A percentile compares a stretch with the other conserved stretches of the same genome.
phyloP scores from a whole-genome alignment of 2,888 invertebrate species.

The Oscheius sp. region DNA sequence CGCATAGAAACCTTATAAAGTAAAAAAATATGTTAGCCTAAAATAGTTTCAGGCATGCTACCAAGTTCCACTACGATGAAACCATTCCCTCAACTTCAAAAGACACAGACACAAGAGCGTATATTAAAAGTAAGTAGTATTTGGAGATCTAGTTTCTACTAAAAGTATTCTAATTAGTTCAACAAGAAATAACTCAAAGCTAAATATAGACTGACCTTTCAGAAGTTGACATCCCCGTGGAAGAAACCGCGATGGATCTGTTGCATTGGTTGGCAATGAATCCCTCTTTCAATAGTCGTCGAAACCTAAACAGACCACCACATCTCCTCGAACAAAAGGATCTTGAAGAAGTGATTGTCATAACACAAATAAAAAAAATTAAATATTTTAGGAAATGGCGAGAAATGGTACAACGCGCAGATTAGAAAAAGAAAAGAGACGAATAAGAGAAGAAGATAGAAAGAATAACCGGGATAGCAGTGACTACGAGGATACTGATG shows the following conservation, averaged over 20 bases:
- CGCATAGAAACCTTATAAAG: neutral
- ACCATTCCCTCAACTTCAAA: neutral
- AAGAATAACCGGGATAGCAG: slow-evolving; percentile 18
- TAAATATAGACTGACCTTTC: neutral
- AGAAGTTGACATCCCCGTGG: neutral
- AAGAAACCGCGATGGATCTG: neutral
- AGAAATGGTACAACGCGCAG: slow-evolving; percentile 21
- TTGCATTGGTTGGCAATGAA: slow-evolving; percentile 8
- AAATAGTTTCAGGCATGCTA: neutral
- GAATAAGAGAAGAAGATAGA: slow-evolving; percentile 9
- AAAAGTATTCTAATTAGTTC: too few species aligned
- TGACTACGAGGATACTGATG: slow-evolving; percentile 31
- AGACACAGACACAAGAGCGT: neutral
- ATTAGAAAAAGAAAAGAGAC: slow-evolving; percentile 15
- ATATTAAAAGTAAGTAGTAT: neutral
- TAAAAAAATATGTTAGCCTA: neutral
- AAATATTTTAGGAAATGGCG: slow-evolving; percentile 4
- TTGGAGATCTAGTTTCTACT: neutral
- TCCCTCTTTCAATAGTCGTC: slow-evolving; percentile 2
- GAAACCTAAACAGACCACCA: neutral
- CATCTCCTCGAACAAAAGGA: slow-evolving; percentile 11
- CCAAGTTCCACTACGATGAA: neutral
- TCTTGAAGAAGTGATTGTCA: slow-evolving; percentile 14
- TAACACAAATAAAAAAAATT: neutral
- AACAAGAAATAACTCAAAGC: neutral